Base-by-base conservation (phyloP, 2,888 invertebrate genomes). In the Coremacera marginata region DNA sequence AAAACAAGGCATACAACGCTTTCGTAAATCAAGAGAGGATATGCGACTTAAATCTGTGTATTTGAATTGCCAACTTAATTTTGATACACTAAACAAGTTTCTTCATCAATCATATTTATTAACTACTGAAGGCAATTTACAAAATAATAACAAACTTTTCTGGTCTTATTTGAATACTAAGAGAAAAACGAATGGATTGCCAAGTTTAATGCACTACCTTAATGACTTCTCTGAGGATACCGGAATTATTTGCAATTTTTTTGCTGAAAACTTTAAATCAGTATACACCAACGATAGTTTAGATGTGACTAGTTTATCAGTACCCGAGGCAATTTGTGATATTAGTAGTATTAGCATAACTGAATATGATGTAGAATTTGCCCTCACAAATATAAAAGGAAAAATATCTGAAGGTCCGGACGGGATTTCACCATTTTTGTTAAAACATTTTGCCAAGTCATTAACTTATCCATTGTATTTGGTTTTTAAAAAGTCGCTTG, bases 21-120 rank as follows among this genome's bases (percentile, higher is more conserved):
- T 25, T 67, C 14, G 67, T 5, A n/a, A 67, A 37, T 67, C 37
- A 3, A 67, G n/a, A 16, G 37, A 67, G 37, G 27, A 67, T 67
- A 19, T 67, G n/a, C n/a, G 1, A 37, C 37, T 67, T 31, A 25
- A 67, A 25, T n/a, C 34, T 7, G 3, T 11, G 5, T 37, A 62
- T 27, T 16, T 22, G 16, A 19, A 2, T 16, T 62, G 19, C 9
- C 62, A 62, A 62, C 37, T 25, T 5, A 27, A 67, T n/a, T 67
- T 67, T 67, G 37, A 67, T n/a, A 67, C 37, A 9, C 37, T 67
- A 7, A 67, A 67, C 37, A 67, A 67, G n/a, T 67, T 67, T 31
- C 27, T 67, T 11, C 16, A 63, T 31, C 7, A 25, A 9, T 9
- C 44, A 8, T 67, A 63, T 34, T 63, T 27, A 25, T 55, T 55